Base-by-base conservation (phyloP, 1,140 invertebrate genomes). In the Hylaeus anthracinus region DNA sequence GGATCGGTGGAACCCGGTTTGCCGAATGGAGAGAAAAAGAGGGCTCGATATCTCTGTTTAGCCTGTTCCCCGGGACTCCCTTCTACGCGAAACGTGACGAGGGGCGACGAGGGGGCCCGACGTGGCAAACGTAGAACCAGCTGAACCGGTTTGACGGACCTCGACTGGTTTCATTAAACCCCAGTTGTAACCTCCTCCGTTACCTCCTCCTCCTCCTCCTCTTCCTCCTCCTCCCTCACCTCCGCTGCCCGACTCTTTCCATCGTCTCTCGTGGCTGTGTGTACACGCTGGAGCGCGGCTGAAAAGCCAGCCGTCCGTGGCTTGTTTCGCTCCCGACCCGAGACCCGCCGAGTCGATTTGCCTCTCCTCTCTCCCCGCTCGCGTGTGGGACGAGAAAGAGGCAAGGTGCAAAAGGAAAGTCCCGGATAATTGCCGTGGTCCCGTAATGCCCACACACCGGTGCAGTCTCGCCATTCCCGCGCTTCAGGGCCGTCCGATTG, bases 91-190 rank as follows among this genome's bases (percentile, higher is more conserved):
- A 64, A 53, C 72, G 43, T 37, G 61, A 60, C 10, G 67, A 63
- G 76, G 79, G 73, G 76, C 74, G 76, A 83, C 61, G 48, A 72
- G 65, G 65, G 53, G 65, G 53, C 55, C 15, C 71, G 74, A 81
- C 51, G 66, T 75, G 82, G 81, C 79, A 71, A 86, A 86, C 84
- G 81, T 82, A 86, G 86, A 89, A 90, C 91, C 87, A 86, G 90
- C 82, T 74, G 79, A 85, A 91, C 90, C 89, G 92, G 92, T 92
- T 93, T 86, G 81, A 85, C 88, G 84, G 87, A 86, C 79, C 86
- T 88, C 88, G 86, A 90, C 86, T 87, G 89, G 90, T 92, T 92
- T 92, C 91, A 91, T 93, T 92, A 92, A 93, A 93, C 90, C 86
- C 88, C 91, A 86, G 85, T 90, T 90, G 87, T 88, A 88, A 87